Conservation (phyloP, 1,140 invertebrate genomes). For the Pararge aegeria region DNA sequence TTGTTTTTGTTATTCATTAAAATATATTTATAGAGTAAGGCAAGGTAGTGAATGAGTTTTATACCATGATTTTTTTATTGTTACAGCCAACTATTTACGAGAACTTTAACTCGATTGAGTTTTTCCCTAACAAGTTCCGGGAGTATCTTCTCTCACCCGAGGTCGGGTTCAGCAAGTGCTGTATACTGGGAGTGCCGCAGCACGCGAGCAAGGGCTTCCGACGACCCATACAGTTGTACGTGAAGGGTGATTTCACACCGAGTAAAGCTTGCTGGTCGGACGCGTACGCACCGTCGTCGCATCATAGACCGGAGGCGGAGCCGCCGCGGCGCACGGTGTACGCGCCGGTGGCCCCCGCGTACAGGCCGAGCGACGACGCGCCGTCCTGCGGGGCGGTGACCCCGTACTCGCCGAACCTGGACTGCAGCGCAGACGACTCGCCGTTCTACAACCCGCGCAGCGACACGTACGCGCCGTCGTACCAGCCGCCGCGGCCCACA, state of each 20-base stretch:
- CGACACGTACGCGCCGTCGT: slow-evolving; percentile 75
- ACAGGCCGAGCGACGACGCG: slow-evolving; percentile 75
- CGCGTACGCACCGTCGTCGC: slow-evolving; percentile 70
- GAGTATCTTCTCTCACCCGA: slow-evolving; percentile 94
- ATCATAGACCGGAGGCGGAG: slow-evolving; percentile 65
- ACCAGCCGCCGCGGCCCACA: slow-evolving; percentile 69
- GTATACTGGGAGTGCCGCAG: slow-evolving; percentile 89
- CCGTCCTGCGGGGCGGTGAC: slow-evolving; percentile 72
- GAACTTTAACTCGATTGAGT: slow-evolving; percentile 92
- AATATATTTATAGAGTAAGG: too few relatives aligned
- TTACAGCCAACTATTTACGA: slow-evolving; percentile 92
- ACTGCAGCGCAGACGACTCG: slow-evolving; percentile 68
- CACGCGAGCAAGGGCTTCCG: slow-evolving; percentile 95
- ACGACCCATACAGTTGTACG: slow-evolving; percentile 92
- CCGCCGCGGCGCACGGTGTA: slow-evolving; percentile 80
- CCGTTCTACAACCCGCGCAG: slow-evolving; percentile 78
- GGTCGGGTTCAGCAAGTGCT: slow-evolving; percentile 94
- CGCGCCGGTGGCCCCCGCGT: slow-evolving; percentile 81
- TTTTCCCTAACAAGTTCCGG: slow-evolving; percentile 94
- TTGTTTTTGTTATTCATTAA: too few relatives aligned
- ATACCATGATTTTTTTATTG: slow-evolving; percentile 28
- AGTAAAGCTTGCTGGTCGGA: slow-evolving; percentile 76
- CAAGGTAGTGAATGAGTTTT: too few relatives aligned
- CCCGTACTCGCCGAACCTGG: slow-evolving; percentile 71
- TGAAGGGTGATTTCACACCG: slow-evolving; percentile 84